Conservation (phyloP, 2,797 vertebrate species). For the Hoplostethus mediterraneus region DNA sequence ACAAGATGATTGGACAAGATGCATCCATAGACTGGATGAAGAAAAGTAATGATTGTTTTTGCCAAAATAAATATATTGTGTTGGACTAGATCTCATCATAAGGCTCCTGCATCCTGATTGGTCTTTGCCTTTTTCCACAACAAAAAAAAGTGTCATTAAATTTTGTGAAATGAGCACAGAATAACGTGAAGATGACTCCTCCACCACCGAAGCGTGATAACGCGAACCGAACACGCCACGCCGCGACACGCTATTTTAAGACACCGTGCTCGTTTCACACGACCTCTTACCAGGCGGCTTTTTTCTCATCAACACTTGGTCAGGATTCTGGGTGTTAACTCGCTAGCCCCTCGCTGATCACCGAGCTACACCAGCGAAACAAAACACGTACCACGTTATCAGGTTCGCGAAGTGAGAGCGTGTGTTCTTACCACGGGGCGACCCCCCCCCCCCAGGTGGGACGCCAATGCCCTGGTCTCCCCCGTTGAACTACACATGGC, state of each 20-base stretch:
- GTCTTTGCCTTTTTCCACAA: too few relatives aligned
- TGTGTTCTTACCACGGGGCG: slow-evolving; percentile 47
- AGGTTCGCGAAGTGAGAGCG: too few relatives aligned
- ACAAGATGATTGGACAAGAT: neutral
- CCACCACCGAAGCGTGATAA: too few relatives aligned
- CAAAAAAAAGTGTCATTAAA: too few relatives aligned
- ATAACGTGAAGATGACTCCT: too few relatives aligned
- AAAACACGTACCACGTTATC: slow-evolving; percentile 3
- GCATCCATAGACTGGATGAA: neutral
- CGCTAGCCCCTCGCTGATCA: slow-evolving; percentile 9
- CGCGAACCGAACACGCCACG: too few relatives aligned
- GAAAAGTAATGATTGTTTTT: neutral
- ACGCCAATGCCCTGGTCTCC: slow-evolving; percentile 2
- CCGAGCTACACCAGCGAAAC: neutral
- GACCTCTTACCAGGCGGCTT: too few relatives aligned
- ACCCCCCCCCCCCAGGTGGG: slow-evolving; percentile 33
- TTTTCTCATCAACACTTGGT: neutral
- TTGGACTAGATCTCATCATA: neutral
- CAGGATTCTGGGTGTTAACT: neutral
- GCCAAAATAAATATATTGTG: too few relatives aligned
- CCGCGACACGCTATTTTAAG: too few relatives aligned
- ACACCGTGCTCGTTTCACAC: too few relatives aligned
- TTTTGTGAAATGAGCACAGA: too few relatives aligned
- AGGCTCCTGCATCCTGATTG: too few relatives aligned
- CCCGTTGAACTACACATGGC: slow-evolving; percentile 43